Conservation (phyloP, 2,113 vertebrate species). For the Dasyprocta punctata region DNA sequence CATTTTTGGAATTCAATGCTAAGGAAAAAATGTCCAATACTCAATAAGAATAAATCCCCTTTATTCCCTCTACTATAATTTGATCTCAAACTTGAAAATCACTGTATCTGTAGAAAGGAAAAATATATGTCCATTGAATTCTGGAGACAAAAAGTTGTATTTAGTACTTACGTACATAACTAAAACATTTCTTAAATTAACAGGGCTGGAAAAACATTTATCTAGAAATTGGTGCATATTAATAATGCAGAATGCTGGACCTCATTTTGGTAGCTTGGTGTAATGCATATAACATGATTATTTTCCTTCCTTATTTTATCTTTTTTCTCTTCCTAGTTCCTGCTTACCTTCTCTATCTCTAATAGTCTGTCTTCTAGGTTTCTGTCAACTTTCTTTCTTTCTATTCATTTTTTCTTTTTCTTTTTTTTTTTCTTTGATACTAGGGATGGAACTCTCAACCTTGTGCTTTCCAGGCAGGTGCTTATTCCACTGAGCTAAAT, state of each 20-base stretch:
- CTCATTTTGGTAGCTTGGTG: not conserved
- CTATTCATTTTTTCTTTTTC: not conserved
- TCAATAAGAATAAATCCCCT: not conserved
- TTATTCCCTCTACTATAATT: not conserved
- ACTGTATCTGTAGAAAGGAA: not conserved
- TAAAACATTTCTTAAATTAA: not conserved
- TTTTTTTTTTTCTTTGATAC: too few relatives aligned
- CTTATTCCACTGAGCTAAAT: too few relatives aligned
- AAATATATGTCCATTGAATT: not conserved
- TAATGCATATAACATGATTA: not conserved
- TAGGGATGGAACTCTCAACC: too few relatives aligned
- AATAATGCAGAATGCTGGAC: not conserved
- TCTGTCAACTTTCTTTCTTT: not conserved
- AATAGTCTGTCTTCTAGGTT: not conserved
- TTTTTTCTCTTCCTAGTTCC: not conserved
- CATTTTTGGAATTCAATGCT: constrained; percentile 2
- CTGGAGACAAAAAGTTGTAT: not conserved
- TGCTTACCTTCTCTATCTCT: not conserved
- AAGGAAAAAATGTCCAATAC: not conserved
- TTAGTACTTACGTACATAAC: not conserved
- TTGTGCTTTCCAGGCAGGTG: too few relatives aligned
- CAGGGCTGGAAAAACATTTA: not conserved
- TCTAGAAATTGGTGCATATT: not conserved
- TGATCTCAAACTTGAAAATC: not conserved
- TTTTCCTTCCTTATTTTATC: not conserved